Evolutionary conservation across 1,140 invertebrate genomes (phyloP).

Genomic region (Zaprionus davidi): DNA sequence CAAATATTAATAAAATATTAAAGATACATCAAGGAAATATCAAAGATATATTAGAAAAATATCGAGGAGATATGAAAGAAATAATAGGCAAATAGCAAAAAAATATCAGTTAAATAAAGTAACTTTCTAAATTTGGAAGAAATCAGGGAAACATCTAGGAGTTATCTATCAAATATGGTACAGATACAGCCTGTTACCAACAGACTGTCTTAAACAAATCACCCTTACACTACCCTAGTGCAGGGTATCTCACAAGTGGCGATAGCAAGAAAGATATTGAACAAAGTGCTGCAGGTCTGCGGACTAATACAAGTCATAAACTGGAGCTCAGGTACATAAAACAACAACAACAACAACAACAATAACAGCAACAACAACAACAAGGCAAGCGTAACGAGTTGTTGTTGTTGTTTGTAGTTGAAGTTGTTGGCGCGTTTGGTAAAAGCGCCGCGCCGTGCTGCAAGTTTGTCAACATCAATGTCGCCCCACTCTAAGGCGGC

Average conservation of each 20-base stretch:
- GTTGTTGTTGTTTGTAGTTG: constrained; percentile 27
- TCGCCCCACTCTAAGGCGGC: constrained; percentile 23
- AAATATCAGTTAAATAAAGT: no score
- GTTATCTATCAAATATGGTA: no score
- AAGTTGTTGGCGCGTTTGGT: constrained; percentile 41
- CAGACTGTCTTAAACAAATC: neutral
- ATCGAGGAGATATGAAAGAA: no score
- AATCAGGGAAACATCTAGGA: no score
- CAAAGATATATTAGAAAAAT: no score
- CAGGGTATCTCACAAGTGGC: neutral
- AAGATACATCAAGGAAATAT: no score
- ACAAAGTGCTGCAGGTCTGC: constrained; percentile 62
- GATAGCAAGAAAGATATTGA: constrained; percentile 26
- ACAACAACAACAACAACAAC: constrained; percentile 38
- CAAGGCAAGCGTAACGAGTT: constrained; percentile 51
- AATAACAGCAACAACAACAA: constrained; percentile 57
- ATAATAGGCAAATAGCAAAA: no score
- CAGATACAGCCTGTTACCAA: no score
- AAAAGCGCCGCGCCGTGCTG: constrained; percentile 51
- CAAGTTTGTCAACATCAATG: constrained; percentile 74
- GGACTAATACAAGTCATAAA: constrained; percentile 76
- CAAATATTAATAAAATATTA: no score
- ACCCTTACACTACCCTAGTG: neutral
- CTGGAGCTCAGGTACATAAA: constrained; percentile 76
- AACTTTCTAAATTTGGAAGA: no score